phyloP scores from a whole-genome alignment of 2,888 invertebrate genomes.

The Vannuccia rotundouncinata region DNA sequence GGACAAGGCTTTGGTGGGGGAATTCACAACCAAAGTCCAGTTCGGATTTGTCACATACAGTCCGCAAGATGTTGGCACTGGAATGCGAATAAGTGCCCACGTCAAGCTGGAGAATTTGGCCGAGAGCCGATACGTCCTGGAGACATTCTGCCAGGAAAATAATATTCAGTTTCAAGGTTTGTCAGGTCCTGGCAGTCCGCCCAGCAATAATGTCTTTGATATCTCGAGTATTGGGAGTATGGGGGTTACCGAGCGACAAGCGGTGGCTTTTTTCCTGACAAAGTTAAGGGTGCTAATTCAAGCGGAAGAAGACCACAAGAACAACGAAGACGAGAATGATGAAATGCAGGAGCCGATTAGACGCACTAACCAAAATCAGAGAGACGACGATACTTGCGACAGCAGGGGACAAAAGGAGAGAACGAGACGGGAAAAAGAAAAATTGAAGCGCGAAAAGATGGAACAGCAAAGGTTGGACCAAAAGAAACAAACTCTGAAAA shows the following conservation, averaged over 20 bases:
- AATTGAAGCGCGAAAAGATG: no score
- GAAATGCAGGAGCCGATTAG: no score
- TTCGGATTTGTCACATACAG: slow-evolving; percentile 6
- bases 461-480: no score
- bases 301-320: no score
- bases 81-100: background rate
- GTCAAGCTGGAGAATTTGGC: background rate
- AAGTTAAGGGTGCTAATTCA: no score
- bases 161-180: background rate
- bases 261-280: no score
- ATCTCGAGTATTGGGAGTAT: background rate
- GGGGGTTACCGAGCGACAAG: background rate
- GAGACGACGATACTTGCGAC: no score
- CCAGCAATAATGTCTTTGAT: background rate
- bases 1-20: background rate
- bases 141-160: slow-evolving; percentile 11
- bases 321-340: no score
- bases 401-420: no score
- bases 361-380: no score
- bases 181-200: background rate
- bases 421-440: no score
- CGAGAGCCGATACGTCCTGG: background rate
- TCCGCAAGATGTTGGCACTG: background rate
- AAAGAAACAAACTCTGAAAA: no score
- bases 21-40: background rate